These are phyloP conservation scores for Philopedon plagiatum DNA, from an alignment of 2,888 invertebrate genomes.

Conservation along the genomic window DNA sequence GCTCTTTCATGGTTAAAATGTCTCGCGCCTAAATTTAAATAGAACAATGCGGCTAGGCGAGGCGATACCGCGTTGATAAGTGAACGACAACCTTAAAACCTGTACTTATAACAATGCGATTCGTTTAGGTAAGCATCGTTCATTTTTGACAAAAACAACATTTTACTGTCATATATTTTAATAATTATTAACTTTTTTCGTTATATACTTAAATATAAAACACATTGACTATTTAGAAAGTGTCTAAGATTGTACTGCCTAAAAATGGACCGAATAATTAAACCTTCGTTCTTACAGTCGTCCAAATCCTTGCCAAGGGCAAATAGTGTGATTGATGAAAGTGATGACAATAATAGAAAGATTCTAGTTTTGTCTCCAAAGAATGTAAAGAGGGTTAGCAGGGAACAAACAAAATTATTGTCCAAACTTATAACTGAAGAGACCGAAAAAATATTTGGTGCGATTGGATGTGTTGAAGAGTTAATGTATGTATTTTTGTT, in stretches of 20 bases:
- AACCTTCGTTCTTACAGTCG: not conserved
- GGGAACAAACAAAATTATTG: slow-evolving; percentile 44
- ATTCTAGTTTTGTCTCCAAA: slow-evolving; percentile 49
- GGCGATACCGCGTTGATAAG: too few relatives aligned
- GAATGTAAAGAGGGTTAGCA: slow-evolving; percentile 50
- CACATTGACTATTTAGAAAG: too few relatives aligned
- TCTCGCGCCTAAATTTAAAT: too few relatives aligned
- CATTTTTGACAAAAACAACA: not conserved
- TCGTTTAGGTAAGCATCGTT: not conserved
- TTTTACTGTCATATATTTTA: slow-evolving; percentile 1
- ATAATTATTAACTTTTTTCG: not conserved
- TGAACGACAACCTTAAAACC: too few relatives aligned
- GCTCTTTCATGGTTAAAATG: too few relatives aligned
- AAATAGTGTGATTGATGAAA: not conserved
- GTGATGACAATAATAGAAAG: not conserved
- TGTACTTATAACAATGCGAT: not conserved
- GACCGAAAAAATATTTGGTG: slow-evolving; percentile 53
- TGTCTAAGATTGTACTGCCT: too few relatives aligned
- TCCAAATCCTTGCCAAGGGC: not conserved
- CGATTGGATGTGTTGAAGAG: slow-evolving; percentile 42
- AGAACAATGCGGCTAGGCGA: too few relatives aligned
- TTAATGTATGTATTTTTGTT: slow-evolving; percentile 43
- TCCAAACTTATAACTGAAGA: slow-evolving; percentile 47
- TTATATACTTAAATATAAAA: too few relatives aligned
- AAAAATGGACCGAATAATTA: not conserved